Percentiles rank a stretch among this genome's conserved stretches.
Evolutionary conservation across 2,797 vertebrate species (phyloP).

Genomic region (Gymnothorax reevesii): DNA sequence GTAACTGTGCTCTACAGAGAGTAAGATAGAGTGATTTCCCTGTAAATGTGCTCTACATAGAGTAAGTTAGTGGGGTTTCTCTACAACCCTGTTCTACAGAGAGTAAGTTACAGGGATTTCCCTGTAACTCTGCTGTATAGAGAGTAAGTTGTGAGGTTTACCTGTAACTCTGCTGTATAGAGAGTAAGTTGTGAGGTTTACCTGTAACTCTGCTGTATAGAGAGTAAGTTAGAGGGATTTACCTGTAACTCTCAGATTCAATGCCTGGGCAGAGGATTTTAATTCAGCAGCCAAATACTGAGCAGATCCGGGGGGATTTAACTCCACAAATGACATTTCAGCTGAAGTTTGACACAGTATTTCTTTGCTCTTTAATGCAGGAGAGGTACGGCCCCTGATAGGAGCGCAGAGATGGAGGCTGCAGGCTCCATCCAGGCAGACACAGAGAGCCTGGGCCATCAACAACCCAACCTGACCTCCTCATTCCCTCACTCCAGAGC

Average conservation of each 20-base stretch:
- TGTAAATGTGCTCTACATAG: no score
- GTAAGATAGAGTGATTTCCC: no score
- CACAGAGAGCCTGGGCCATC: conserved; percentile 29
- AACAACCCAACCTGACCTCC: conserved; percentile 22
- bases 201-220: no score
- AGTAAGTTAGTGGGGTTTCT: no score
- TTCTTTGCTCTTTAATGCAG: neutral
- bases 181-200: no score
- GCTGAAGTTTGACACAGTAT: neutral
- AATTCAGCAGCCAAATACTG: neutral
- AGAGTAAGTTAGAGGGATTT: neutral
- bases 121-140: no score
- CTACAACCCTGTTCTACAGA: no score
- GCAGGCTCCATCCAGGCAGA: neutral
- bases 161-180: no score
- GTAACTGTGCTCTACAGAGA: no score
- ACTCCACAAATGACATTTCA: neutral
- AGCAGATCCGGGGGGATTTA: neutral
- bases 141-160: no score
- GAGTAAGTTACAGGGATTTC: no score
- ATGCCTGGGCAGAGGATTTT: neutral
- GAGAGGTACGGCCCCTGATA: neutral
- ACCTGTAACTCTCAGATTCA: neutral
- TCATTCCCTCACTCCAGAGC: neutral
- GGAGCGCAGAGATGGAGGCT: neutral